These are phyloP conservation scores for Orussus abietinus DNA, from an alignment of 1,140 invertebrate species.

Conservation along the genomic window DNA sequence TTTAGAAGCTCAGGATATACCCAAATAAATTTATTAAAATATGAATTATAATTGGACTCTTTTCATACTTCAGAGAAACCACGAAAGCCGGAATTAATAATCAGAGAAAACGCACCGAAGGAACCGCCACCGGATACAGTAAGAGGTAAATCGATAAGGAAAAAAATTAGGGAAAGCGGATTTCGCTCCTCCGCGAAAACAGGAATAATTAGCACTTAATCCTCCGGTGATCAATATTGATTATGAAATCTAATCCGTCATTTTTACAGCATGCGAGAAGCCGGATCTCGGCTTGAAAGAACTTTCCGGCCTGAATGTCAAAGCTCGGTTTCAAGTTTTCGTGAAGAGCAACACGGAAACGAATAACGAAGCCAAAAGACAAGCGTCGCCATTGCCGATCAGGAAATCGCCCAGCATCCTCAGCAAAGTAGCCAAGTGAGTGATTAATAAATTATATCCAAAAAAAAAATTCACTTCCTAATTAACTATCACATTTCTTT, in stretches of 20 bases:
- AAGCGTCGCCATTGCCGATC: slow-evolving; percentile 61
- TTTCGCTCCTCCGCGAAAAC: background rate
- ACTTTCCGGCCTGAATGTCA: slow-evolving; percentile 75
- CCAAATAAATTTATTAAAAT: slow-evolving; percentile 2
- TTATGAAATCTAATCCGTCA: slow-evolving; percentile 7
- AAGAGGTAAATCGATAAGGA: slow-evolving; percentile 64
- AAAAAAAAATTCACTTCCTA: slow-evolving; percentile 14
- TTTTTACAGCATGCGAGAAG: slow-evolving; percentile 73
- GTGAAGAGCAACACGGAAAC: slow-evolving; percentile 59
- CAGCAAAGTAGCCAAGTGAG: slow-evolving; percentile 76
- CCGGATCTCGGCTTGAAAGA: slow-evolving; percentile 85
- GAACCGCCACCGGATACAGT: slow-evolving; percentile 88
- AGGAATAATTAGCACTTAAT: slow-evolving; percentile 5
- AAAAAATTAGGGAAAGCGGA: background rate
- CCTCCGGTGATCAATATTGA: slow-evolving; percentile 1
- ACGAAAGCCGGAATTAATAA: slow-evolving; percentile 82
- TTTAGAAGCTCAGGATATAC: background rate
- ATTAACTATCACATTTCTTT: too few relatives aligned
- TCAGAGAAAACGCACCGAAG: slow-evolving; percentile 83
- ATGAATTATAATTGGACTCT: background rate
- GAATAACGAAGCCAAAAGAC: slow-evolving; percentile 56
- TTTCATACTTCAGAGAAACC: slow-evolving; percentile 36
- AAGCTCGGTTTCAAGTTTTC: slow-evolving; percentile 82
- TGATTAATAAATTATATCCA: slow-evolving; percentile 17
- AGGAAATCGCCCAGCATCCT: slow-evolving; percentile 74